Base-by-base conservation (phyloP, 2,888 invertebrate species). In the Dendrolimus pini region DNA sequence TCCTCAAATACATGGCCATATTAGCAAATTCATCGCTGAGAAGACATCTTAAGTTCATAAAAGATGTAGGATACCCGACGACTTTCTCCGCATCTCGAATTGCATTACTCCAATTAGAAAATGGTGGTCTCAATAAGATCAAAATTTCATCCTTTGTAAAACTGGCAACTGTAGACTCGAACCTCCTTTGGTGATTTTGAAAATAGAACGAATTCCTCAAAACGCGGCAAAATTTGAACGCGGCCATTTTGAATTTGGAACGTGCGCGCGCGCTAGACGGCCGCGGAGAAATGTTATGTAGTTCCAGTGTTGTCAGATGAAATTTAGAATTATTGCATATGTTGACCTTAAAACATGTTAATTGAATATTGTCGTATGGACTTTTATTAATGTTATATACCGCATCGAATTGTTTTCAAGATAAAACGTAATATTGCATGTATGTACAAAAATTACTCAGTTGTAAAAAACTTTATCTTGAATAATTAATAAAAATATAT, bases 1-100 rank as follows among this genome's bases (percentile, higher is more conserved):
- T 91, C 61, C 89, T 75, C 60, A 91, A 80, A 77, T 91, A 91
- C 52, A 89, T 74, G 53, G 91, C 91, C 81, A 92, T 80, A 76
- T 93, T 93, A 54, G 92, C 92, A 68, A 93, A 93, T 75, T 93
- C 93, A 73, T 93, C 93, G 75, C 92, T 93, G 70, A 93, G 75
- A 62, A 93, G 77, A 75, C 93, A 93, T 75, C 92, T 78, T 68
- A 92, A 75, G 77, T 91, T 92, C 90, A 91, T 92, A 71, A 92
- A 92, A 64, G 92, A 92, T 65, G 93, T 93, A 67, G 93, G 92
- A 83, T 93, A 86, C 56, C 91, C 89, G 55, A 91, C 87, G 0
- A 91, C 88, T 82, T 91, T 91, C 82, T 91, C 91, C 42, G 91
- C 91, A 55, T 91, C 91, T 57, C 86, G 74, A 55, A 89, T 85